Evolutionary conservation across 2,888 invertebrate genomes (phyloP), one percentile per base, ranked within the genome.

Genomic region (Hetaerina titia): DNA sequence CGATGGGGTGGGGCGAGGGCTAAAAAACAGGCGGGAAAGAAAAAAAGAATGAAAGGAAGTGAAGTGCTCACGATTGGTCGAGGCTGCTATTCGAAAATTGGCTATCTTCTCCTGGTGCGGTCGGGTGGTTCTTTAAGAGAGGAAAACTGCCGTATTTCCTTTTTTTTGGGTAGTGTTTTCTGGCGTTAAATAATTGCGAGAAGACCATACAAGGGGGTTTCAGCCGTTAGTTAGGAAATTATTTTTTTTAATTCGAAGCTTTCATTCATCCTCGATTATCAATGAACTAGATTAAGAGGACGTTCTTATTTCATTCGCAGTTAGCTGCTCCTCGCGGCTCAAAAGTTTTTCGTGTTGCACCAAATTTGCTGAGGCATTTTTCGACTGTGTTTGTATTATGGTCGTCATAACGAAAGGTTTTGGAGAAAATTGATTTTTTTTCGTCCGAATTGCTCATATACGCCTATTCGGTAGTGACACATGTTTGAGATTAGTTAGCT

Each of bases 1-100:
- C 56, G 45, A 88, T 15, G 8, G 81, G 13, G 31, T 13, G 88
- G 56, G 13, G 56, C 19, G 7, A n/a, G 13, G 31, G 89, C 19
- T n/a, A 17, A 81, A 81, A 22, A 69, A 31, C 22, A 31, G 1
- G 89, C 15, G 57, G 13, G 64, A 64, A 64, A 90, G 64, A 63
- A 31, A 90, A 22, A 22, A 22, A 69, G 69, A 90, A 64, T 69
- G 92, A 74, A 56, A 56, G 56, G 92, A 45, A 92, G 92, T 69
- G 45, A 45, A 90, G 63, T 64, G 92, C 92, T 92, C 92, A 92
- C 92, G 64, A 92, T 92, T 92, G 92, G 92, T 45, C 90, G 90
- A 69, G 90, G 69, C 74, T 92, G 25, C 56, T 69, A 92, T 92
- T 92, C 64, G 92, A 92, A 92, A 92, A 92, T 92, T 92, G 92